A percentile compares a stretch with the other conserved stretches of the same genome.
Evolutionary conservation across 2,888 invertebrate species (phyloP).

Genomic region (Linnaemya vulpina): DNA sequence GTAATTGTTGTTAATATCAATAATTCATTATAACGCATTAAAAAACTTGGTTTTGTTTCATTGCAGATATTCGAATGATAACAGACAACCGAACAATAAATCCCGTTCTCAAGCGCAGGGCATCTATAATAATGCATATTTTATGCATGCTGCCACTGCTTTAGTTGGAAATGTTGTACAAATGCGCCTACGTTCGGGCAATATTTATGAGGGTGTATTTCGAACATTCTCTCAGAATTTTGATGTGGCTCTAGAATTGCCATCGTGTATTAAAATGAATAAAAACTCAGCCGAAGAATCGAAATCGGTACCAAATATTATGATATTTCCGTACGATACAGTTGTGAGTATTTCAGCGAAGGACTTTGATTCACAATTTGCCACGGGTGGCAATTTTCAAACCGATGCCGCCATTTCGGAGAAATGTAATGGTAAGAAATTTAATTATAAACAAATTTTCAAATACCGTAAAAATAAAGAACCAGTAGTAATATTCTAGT

Average conservation of each 20-base stretch:
- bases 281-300: conserved; percentile 80
- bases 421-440: conserved; percentile 88
- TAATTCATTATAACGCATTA: no score
- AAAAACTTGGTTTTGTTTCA: no score
- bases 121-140: conserved; percentile 94
- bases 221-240: conserved; percentile 94
- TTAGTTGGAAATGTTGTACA: conserved; percentile 93
- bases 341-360: conserved; percentile 92
- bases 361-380: conserved; percentile 95
- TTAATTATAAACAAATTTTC: not conserved
- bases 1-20: no score
- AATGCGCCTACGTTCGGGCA: conserved; percentile 92
- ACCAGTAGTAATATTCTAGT: no score
- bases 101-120: conserved; percentile 89
- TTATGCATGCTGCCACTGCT: conserved; percentile 94
- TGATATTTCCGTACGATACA: conserved; percentile 91
- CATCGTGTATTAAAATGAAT: conserved; percentile 86
- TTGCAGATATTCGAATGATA: conserved; percentile 80
- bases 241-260: conserved; percentile 94
- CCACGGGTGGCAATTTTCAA: conserved; percentile 93
- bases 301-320: conserved; percentile 79
- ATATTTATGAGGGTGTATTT: conserved; percentile 94
- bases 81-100: conserved; percentile 76
- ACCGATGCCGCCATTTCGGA: conserved; percentile 94
- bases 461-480: no score